phyloP scores from a whole-genome alignment of 2,797 vertebrate genomes.

The Peromyscus melanophrys region DNA sequence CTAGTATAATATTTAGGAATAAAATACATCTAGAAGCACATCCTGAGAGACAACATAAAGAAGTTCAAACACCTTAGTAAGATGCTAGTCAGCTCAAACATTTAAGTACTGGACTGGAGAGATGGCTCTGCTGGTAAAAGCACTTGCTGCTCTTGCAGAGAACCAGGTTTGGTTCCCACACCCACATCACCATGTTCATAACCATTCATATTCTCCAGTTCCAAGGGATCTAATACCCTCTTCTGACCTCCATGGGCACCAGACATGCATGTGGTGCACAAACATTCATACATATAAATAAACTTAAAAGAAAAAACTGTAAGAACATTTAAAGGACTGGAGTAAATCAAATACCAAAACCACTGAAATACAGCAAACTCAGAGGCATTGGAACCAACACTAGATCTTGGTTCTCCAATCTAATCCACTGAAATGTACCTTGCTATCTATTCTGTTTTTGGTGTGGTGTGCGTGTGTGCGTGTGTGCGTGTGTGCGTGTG shows the following conservation, averaged over 20 bases:
- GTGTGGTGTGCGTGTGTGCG: no score
- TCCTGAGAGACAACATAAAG: neutral
- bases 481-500: no score
- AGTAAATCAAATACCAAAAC: conserved; percentile 53
- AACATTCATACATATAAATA: neutral
- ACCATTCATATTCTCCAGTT: neutral
- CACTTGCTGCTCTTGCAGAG: neutral
- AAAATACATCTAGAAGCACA: conserved; percentile 49
- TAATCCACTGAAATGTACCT: conserved; percentile 15
- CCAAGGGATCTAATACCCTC: neutral
- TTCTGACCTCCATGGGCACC: neutral
- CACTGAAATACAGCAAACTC: conserved; percentile 41
- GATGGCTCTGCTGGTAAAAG: neutral
- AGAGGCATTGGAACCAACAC: conserved; percentile 48
- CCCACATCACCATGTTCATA: neutral
- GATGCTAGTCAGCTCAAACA: conserved; percentile 5
- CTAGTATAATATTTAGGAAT: conserved; percentile 45
- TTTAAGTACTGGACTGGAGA: neutral
- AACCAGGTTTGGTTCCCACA: neutral
- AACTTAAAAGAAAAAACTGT: neutral
- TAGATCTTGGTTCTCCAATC: conserved; percentile 39
- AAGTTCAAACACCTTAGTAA: conserved; percentile 40
- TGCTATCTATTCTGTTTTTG: neutral
- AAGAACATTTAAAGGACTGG: conserved; percentile 30
- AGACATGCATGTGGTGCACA: neutral